Evolutionary conservation across 1,140 invertebrate species (phyloP), one percentile per base, ranked within the genome.

Genomic region (Tetranychus urticae): DNA sequence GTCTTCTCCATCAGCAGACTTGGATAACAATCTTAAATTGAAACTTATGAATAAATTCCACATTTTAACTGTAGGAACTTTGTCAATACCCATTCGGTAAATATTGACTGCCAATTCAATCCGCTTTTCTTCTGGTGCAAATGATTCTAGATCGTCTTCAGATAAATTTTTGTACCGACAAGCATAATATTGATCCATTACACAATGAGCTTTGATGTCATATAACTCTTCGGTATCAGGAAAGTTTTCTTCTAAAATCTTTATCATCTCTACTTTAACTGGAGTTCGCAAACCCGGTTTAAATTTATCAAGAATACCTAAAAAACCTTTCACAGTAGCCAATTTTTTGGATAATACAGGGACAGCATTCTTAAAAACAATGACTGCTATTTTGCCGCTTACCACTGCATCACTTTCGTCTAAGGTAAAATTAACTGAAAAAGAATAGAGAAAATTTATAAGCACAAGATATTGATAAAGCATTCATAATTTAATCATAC

Each of bases 151-250:
- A 31, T 33, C 7, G 2, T 52, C 13, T 52, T 42, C 10, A 6
- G 39, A 42, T 42, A 6, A 5, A 42, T 10, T 10, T 6, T 6
- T 42, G 10, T 42, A 23, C 1, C 14, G 6, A 23, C 0, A 6
- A 52, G 48, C 48, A 52, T 59, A 50, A 36, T 63, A 35, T 58
- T 60, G 60, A 37, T 76, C 70, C 0, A 77, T 62, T 66, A 76
- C 73, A 56, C 74, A 68, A 47, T 70, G 68, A 33, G 79, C 79
- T 65, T 79, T 67, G n/a, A 74, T 75, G 66, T 80, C 75, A 77
- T 78, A 79, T 59, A 75, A 76, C 37, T 76, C 68, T 63, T 70
- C 73, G 69, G 68, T 62, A 37, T 68, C 54, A 8, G 63, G 56
- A 65, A 68, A 70, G 37, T 73, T 67, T 63, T 71, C 63, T 42